Percentiles rank a stretch among this genome's conserved stretches.
These are phyloP conservation scores for Megalops atlanticus DNA, from an alignment of 2,113 vertebrate species.

Conservation along the genomic window DNA sequence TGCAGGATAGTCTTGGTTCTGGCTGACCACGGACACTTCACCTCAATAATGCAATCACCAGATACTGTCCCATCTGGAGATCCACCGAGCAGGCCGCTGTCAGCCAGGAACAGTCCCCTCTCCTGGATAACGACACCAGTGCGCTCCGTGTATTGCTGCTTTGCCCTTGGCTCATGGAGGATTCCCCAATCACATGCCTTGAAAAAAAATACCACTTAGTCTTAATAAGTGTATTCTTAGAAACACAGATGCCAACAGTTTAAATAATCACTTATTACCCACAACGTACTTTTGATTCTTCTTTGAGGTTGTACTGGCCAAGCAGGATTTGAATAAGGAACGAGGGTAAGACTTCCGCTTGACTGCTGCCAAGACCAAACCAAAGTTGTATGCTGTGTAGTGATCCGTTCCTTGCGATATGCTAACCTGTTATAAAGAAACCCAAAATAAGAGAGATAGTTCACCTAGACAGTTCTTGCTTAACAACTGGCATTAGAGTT, in stretches of 20 bases:
- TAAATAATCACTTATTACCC: slow-evolving; percentile 8
- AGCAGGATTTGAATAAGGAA: slow-evolving; percentile 9
- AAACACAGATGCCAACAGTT: not conserved
- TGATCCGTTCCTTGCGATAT: not conserved
- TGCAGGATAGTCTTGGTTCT: slow-evolving; percentile 27
- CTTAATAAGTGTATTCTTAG: slow-evolving; percentile 5
- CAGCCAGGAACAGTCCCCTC: slow-evolving; percentile 27
- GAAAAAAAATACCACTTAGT: not conserved
- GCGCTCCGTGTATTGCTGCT: slow-evolving; percentile 22
- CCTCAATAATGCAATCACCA: slow-evolving; percentile 6
- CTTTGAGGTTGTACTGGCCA: not conserved
- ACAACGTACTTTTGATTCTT: not conserved
- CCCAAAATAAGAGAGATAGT: slow-evolving; percentile 6
- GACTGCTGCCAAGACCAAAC: slow-evolving; percentile 6
- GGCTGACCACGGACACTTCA: slow-evolving; percentile 26
- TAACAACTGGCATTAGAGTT: slow-evolving; percentile 8
- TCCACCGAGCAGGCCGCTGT: slow-evolving; percentile 30
- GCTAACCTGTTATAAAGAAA: slow-evolving; percentile 1
- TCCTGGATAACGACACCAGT: slow-evolving; percentile 27
- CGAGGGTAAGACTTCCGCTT: not conserved
- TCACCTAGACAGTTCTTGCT: not conserved
- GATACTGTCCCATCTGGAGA: slow-evolving; percentile 34
- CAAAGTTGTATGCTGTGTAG: not conserved
- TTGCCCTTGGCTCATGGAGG: slow-evolving; percentile 19
- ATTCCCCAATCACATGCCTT: slow-evolving; percentile 29